Evolutionary conservation across 2,888 invertebrate genomes (phyloP), one percentile per base, ranked within the genome.

Genomic region (Oscheius sp.): DNA sequence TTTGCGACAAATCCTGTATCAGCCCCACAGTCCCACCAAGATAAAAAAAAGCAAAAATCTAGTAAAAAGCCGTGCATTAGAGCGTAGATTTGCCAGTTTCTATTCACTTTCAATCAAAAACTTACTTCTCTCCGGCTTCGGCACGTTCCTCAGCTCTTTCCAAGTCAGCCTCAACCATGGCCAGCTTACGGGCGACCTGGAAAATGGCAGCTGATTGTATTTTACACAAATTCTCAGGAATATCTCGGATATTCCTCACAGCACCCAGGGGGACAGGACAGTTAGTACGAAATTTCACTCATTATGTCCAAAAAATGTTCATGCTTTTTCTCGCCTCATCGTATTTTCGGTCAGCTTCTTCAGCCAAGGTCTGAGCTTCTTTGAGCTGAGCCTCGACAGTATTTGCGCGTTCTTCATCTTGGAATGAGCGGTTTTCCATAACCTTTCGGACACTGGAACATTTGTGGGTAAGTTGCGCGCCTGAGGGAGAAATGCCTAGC

Each of bases 291-390:
- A n/a, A n/a, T n/a, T n/a, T n/a, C n/a, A n/a, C n/a, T n/a, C n/a
- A n/a, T n/a, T n/a, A n/a, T n/a, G n/a, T n/a, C n/a, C n/a, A n/a
- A n/a, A n/a, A n/a, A n/a, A n/a, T 18, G 3, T 21, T 49, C 49
- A 49, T 49, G 49, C 49, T 49, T 13, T 21, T 3, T 21, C 90
- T 41, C 91, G 98, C 98, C 96, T 98, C 97, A 93, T 98, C 97
- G 93, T 97, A 98, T 95, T 98, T 98, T 93, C 97, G 95, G 93
- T 98, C 97, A 89, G 99, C 97, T 92, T 99, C 99, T 92, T 98
- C 98, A 91, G 98, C 98, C 90, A 98, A 93, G 93, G 96, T 96
- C 91, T 97, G 94, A 91, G 98, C 97, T 91, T 98, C 98, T 93
- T 99, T 98, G 91, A 99, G 93, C 92, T 99, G 97, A 92, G 95